These are phyloP conservation scores for Liodrosophila aerea DNA, from an alignment of 2,888 invertebrate species.

Conservation along the genomic window DNA sequence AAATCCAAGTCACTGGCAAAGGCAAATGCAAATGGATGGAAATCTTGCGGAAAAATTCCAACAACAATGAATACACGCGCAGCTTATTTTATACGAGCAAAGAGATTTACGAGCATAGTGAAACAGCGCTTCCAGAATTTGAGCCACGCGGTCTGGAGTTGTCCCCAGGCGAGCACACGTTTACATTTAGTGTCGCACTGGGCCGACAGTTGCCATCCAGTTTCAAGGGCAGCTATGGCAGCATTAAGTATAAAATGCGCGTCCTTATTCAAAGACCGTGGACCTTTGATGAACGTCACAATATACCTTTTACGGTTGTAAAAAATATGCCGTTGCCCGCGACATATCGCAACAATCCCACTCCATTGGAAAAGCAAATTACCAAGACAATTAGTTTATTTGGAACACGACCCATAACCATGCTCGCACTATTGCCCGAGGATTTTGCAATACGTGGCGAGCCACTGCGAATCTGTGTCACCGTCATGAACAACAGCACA, in stretches of 20 bases:
- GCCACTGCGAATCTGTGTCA: conserved; percentile 79
- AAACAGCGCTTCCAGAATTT: conserved; percentile 76
- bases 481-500: conserved; percentile 80
- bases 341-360: conserved; percentile 65
- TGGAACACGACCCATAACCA: conserved; percentile 80
- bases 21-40: conserved; percentile 82
- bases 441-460: conserved; percentile 79
- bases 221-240: conserved; percentile 80
- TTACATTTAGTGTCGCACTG: conserved; percentile 77
- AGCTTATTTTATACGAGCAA: conserved; percentile 81
- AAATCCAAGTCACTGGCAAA: conserved; percentile 81
- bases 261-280: conserved; percentile 81
- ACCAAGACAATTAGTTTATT: conserved; percentile 80
- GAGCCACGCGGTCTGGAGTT: conserved; percentile 81
- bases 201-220: conserved; percentile 79
- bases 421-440: conserved; percentile 79
- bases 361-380: conserved; percentile 74
- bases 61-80: conserved; percentile 77
- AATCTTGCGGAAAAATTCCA: conserved; percentile 79
- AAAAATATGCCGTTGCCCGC: conserved; percentile 75
- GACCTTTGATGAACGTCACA: conserved; percentile 81
- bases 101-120: conserved; percentile 80
- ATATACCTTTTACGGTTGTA: conserved; percentile 79
- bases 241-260: conserved; percentile 82
- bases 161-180: conserved; percentile 78